Base-by-base conservation (phyloP, 2,113 vertebrate genomes). In the Semnornis frantzii region DNA sequence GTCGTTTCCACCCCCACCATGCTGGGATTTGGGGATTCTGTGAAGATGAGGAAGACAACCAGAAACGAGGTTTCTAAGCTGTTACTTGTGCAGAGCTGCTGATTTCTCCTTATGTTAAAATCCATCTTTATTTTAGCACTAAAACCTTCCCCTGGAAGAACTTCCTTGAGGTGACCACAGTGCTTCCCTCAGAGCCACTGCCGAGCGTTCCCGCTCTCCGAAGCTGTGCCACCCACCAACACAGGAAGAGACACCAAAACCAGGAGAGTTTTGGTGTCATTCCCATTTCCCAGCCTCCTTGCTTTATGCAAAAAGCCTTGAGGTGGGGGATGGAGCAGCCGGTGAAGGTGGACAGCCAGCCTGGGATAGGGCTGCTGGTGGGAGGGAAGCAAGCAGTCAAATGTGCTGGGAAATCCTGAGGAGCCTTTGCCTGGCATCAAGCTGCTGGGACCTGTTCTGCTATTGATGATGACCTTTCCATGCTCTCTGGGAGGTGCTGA, bases 131-230 rank as follows among this genome's bases (percentile, higher is more conserved):
- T 50, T 69, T 70, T 12, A 31, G 4, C 4, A 33, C 1, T 4
- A 12, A 64, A 81, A 81, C 14, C 15, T 66, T 46, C 31, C 58
- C 23, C 58, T 3, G 5, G 3, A 42, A 55, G 39, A n/a, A 33
- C 39, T 55, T 55, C 27, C 9, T 12, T 9, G 39, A n/a, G 4
- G 21, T 7, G 39, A 42, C 57, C 66, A 6, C 9, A 6, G 68
- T 52, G 50, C 50, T 52, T 24, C 50, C 50, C 50, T 52, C 50
- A 52, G 50, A 52, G 50, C 20, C 14, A 3, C 24, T 23, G 23
- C 25, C 0, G 31, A 75, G 54, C 2, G 7, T 5, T 50, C 25
- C 59, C 1, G 0, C 2, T 12, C 55, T 8, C 70, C 52, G 23
- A 44, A 66, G 46, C 20, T 8, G 1, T 11, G 64, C 39, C 12